Base-by-base conservation (phyloP, 2,113 vertebrate genomes). In the Speoplatyrhinus poulsoni region DNA sequence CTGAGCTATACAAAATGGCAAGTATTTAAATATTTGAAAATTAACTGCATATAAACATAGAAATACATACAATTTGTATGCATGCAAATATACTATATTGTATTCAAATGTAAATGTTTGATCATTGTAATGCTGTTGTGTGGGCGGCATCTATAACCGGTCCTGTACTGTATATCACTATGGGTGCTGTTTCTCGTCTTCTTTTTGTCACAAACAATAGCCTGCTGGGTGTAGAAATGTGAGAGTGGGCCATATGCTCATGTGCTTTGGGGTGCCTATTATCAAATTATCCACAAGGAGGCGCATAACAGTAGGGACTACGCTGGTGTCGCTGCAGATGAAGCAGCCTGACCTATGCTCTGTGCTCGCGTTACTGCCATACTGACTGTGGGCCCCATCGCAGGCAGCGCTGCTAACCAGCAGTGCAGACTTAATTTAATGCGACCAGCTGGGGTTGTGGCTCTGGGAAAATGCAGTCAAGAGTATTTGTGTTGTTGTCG, bases 1-100 rank as follows among this genome's bases (percentile, higher is more conserved):
- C 97, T 57, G 97, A 99, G 82, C 94, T 99, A 60, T 98, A 99
- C 90, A 98, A 98, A 93, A 95, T 99, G 96, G 97, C 98, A 92
- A 92, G 54, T 12, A 88, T 17, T 84, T 82, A 53, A 26, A 26
- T 26, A 26, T 26, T 26, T 26, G 26, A 26, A 26, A 26, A 26
- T 3, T 26, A 26, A 26, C 26, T 26, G 26, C 26, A 0, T 26
- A 26, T 26, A 26, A 26, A 26, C 26, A 26, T 26, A 26, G 26
- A 26, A 26, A 26, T 26, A 26, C 26, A 26, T 26, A 26, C 26
- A 26, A 2, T 26, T 26, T 26, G 26, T 2, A 26, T 26, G 26
- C 26, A 3, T 2, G 2, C 26, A 26, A 2, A 26, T 26, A 26
- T 26, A 2, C 26, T 41, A 41, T 41, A 41, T 6, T 6, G 4